phyloP scores from a whole-genome alignment of 2,797 vertebrate species.

The Acomys russatus region DNA sequence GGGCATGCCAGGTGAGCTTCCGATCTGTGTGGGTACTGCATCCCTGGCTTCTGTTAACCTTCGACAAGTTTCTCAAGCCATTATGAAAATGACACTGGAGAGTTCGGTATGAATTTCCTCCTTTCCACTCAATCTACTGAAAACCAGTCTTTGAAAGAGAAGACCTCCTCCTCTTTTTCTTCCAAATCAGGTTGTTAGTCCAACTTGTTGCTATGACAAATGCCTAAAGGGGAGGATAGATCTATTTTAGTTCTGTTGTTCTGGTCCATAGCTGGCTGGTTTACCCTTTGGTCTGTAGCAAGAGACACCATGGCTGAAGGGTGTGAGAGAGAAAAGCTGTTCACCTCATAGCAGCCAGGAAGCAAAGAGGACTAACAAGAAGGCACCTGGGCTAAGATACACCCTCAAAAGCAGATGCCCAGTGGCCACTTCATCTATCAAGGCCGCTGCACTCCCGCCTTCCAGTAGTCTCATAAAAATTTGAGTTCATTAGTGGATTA shows the following conservation, averaged over 20 bases:
- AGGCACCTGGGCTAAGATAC: neutral
- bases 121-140: neutral
- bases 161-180: neutral
- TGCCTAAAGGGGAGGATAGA: neutral
- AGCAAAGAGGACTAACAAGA: neutral
- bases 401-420: neutral
- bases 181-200: too few species aligned
- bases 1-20: rapidly evolving
- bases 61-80: neutral
- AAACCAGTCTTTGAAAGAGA: neutral
- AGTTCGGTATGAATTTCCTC: neutral
- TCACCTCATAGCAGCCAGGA: neutral
- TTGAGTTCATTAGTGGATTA: neutral
- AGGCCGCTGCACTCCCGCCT: neutral
- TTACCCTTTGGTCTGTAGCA: neutral
- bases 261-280: neutral
- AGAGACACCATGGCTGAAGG: neutral
- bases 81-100: neutral
- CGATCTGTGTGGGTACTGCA: rapidly evolving
- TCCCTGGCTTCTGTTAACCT: neutral
- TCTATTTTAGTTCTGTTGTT: neutral
- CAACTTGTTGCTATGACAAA: neutral
- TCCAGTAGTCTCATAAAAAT: neutral
- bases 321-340: neutral
- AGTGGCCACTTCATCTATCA: neutral